Evolutionary conservation across 2,888 invertebrate species (phyloP).

Genomic region (Ptilodon capucinus): DNA sequence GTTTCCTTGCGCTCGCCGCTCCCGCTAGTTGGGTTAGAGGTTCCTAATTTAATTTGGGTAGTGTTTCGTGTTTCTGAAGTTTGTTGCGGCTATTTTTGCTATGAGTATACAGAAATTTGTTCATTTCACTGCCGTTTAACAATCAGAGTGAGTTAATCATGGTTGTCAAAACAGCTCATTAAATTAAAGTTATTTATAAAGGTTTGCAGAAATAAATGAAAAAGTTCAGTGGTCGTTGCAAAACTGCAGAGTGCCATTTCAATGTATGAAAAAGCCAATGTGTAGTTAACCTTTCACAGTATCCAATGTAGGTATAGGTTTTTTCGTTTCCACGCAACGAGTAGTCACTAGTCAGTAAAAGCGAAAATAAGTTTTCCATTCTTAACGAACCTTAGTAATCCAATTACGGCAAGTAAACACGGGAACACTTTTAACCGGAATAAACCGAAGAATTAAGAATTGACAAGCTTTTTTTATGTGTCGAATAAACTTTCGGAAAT

Average conservation of each 20-base stretch:
- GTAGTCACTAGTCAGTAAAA: neutral
- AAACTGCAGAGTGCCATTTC: too few species aligned
- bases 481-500: neutral
- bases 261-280: too few species aligned
- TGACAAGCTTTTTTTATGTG: neutral
- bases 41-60: constrained; percentile 33
- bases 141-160: too few species aligned
- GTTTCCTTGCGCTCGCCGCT: constrained; percentile 16
- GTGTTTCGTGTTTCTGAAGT: constrained; percentile 4
- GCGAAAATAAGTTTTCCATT: neutral
- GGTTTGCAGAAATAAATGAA: neutral
- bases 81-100: neutral
- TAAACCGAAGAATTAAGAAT: neutral
- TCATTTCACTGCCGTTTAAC: neutral
- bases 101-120: neutral
- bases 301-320: too few species aligned
- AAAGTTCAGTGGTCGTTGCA: too few species aligned
- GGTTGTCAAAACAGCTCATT: too few species aligned
- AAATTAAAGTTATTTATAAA: too few species aligned
- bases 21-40: constrained; percentile 11
- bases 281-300: too few species aligned
- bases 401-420: neutral
- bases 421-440: neutral
- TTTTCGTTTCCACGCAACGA: neutral
- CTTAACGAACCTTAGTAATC: neutral